Percentiles rank a stretch among this genome's conserved stretches.
Conservation (phyloP, 2,888 invertebrate genomes). For the Temnothorax unifasciatus region DNA sequence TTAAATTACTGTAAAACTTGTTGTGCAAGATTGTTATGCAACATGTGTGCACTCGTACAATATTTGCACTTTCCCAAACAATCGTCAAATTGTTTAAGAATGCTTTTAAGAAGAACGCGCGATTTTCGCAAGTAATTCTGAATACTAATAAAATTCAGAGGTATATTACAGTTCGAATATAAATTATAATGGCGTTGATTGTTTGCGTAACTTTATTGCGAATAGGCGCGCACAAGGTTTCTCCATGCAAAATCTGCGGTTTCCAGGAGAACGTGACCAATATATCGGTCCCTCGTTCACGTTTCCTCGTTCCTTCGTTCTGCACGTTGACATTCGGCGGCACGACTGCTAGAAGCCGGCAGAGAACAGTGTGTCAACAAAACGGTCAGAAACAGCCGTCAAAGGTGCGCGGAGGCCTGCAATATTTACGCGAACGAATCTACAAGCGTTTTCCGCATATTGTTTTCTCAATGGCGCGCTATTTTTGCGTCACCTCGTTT, state of each 20-base stretch:
- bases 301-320: conserved; percentile 50
- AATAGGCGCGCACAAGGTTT: not conserved
- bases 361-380: conserved; percentile 64
- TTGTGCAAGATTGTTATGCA: not conserved
- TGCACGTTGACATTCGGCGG: conserved; percentile 59
- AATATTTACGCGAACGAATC: conserved; percentile 49
- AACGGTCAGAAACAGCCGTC: conserved; percentile 55
- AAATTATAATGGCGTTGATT: not conserved
- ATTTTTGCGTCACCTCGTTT: conserved; percentile 42
- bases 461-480: conserved; percentile 30
- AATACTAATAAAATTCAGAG: not conserved
- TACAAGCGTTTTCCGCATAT: conserved; percentile 39
- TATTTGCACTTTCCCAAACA: not conserved
- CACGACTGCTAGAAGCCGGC: conserved; percentile 62
- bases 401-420: conserved; percentile 42
- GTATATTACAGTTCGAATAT: not conserved
- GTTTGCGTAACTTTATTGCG: conserved; percentile 9
- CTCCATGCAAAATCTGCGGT: conserved; percentile 26
- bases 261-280: conserved; percentile 38
- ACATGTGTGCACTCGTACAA: not conserved
- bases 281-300: conserved; percentile 60
- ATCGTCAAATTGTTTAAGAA: not conserved
- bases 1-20: conserved; percentile 1
- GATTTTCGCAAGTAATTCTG: not conserved
- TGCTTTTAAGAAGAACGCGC: not conserved